These are phyloP conservation scores for Micromys minutus DNA, from an alignment of 2,113 vertebrate species.

Conservation along the genomic window DNA sequence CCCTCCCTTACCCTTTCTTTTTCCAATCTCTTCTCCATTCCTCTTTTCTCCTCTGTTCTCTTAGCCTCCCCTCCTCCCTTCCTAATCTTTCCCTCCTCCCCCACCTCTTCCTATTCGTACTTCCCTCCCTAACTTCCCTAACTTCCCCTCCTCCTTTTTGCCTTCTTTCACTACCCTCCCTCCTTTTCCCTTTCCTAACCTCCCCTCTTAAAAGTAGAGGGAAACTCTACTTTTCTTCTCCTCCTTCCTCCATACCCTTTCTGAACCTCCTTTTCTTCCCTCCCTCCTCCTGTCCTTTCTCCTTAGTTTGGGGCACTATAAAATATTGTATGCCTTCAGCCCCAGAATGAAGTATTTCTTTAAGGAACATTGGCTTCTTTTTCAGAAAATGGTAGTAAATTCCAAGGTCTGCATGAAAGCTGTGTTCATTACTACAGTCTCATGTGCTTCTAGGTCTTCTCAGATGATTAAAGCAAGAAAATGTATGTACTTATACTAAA, in stretches of 20 bases:
- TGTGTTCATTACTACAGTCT: not conserved
- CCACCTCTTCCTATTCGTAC: not conserved
- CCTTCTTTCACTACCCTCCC: not conserved
- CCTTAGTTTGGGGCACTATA: not conserved
- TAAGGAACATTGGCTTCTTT: not conserved
- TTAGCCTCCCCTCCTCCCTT: not conserved
- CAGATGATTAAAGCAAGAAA: not conserved
- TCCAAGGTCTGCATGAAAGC: not conserved
- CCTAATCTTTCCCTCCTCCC: too few relatives aligned
- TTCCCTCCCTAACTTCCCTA: not conserved
- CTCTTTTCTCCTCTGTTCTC: too few relatives aligned
- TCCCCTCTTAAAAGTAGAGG: too few relatives aligned
- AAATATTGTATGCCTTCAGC: not conserved
- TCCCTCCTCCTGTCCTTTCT: not conserved
- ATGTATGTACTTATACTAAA: not conserved
- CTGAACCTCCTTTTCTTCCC: not conserved
- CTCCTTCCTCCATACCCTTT: not conserved
- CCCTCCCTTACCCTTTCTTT: too few relatives aligned
- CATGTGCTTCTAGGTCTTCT: not conserved
- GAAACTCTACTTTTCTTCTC: not conserved
- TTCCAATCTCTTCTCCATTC: not conserved
- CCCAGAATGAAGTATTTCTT: conserved; percentile 9
- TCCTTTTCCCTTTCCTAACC: not conserved
- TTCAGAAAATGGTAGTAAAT: not conserved
- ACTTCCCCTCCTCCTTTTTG: too few relatives aligned